A percentile compares a stretch with the other conserved stretches of the same genome.
These are phyloP conservation scores for Apogon hyalosoma DNA, from an alignment of 2,797 vertebrate species.

Conservation along the genomic window DNA sequence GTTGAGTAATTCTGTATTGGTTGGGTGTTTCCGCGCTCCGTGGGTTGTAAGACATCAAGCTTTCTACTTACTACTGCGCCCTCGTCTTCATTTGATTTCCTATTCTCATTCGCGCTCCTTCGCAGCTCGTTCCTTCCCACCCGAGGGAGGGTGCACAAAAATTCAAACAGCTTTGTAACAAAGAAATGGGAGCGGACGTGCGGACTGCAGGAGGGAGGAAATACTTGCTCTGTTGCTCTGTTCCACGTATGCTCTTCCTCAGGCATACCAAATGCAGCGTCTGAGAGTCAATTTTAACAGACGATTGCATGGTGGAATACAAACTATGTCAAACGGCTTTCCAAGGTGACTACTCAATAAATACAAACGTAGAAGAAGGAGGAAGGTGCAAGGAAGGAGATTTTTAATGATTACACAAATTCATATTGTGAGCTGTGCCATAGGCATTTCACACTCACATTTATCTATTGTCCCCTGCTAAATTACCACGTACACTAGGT, in stretches of 20 bases:
- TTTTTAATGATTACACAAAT: constrained; percentile 28
- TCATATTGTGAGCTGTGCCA: constrained; percentile 15
- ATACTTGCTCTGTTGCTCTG: constrained; percentile 62
- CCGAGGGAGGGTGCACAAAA: constrained; percentile 40
- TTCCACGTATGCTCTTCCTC: constrained; percentile 36
- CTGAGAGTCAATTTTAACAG: constrained; percentile 51
- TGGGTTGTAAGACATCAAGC: constrained; percentile 66
- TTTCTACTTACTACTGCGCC: constrained; percentile 56
- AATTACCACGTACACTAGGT: constrained; percentile 20
- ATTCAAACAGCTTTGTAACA: constrained; percentile 62
- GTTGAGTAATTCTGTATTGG: constrained; percentile 72
- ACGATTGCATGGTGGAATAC: constrained; percentile 58
- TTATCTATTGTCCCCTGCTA: constrained; percentile 5
- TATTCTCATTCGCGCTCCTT: constrained; percentile 54
- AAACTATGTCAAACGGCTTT: constrained; percentile 52
- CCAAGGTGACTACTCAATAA: constrained; percentile 69
- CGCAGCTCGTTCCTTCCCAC: constrained; percentile 33
- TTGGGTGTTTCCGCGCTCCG: constrained; percentile 70
- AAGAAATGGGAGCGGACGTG: constrained; percentile 57
- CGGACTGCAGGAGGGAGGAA: constrained; percentile 42
- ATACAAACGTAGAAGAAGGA: constrained; percentile 26
- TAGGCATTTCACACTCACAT: not conserved
- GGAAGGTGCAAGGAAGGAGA: constrained; percentile 11
- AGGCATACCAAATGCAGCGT: constrained; percentile 62
- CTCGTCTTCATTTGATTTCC: constrained; percentile 71